Conservation (phyloP, 2,113 vertebrate genomes). For the Girardinichthys multiradiatus region DNA sequence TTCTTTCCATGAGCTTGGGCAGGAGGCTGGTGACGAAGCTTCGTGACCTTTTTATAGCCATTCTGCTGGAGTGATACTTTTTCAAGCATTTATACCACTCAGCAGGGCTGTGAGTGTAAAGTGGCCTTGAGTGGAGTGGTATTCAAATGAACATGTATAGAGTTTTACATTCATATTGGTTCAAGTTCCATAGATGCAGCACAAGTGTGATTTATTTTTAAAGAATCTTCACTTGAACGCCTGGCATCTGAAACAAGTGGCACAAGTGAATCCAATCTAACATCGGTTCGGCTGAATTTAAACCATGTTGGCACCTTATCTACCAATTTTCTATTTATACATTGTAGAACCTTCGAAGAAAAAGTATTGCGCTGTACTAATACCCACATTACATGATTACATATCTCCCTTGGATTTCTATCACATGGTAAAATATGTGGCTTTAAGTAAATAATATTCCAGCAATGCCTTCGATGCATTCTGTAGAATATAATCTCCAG, state of each 20-base stretch:
- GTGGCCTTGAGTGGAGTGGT: slow-evolving; percentile 16
- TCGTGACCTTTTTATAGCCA: slow-evolving; percentile 57
- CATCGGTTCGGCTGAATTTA: not conserved
- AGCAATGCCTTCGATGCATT: not conserved
- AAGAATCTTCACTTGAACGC: not conserved
- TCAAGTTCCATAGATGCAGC: slow-evolving; percentile 3
- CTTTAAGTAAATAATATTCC: not conserved
- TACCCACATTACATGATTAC: not conserved
- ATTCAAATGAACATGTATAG: slow-evolving; percentile 18
- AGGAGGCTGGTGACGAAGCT: slow-evolving; percentile 11
- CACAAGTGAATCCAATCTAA: not conserved
- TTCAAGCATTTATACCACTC: slow-evolving; percentile 47
- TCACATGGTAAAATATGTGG: not conserved
- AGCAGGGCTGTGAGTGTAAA: slow-evolving; percentile 49
- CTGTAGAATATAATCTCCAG: not conserved
- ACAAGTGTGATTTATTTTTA: slow-evolving; percentile 8
- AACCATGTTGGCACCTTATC: not conserved
- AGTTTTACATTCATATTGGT: slow-evolving; percentile 12
- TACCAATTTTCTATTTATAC: not conserved
- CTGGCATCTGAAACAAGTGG: slow-evolving; percentile 3
- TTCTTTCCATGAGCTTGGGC: slow-evolving; percentile 40
- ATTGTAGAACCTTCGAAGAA: not conserved
- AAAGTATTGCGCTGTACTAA: not conserved
- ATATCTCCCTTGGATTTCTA: not conserved
- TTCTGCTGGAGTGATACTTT: slow-evolving; percentile 42